Base-by-base conservation (phyloP, 2,797 vertebrate genomes). In the Anguilla marmorata region DNA sequence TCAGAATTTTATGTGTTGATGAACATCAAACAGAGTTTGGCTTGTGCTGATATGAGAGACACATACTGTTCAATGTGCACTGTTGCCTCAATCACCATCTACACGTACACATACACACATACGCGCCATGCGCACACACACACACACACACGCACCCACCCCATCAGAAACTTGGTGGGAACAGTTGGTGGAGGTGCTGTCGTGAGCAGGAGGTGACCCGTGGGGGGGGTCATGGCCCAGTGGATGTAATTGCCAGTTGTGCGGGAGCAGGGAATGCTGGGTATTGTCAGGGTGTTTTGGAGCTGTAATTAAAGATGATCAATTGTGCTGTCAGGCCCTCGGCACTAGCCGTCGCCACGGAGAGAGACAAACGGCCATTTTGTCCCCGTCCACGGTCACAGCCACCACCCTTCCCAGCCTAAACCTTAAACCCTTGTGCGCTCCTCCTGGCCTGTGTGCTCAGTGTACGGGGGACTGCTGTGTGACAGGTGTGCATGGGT, bases 241-340 rank as follows among this genome's bases (percentile, higher is more conserved):
- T 94, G 92, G 90, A 88, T 94, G 93, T 93, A 94, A 94, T 94
- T 94, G 94, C 91, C 90, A 91, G 87, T 89, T 80, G 89, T 74
- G 90, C 21, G 21, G 37, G 92, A 91, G 90, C 88, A 92, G 91
- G 88, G 87, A 90, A 89, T 92, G 91, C 92, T 92, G 91, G 88
- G 88, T 91, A 91, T 91, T 94, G 93, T 92, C 93, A 88, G 89
- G 63, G 91, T 95, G 95, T 95, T 92, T 91, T 89, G 58, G 88
- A 79, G 90, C 91, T 93, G 93, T 95, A 95, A 95, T 96, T 96
- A 96, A 96, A 95, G 94, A 95, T 96, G 95, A 96, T 96, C 93
- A 94, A 95, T 95, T 94, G 91, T 90, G 91, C 93, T 94, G 95
- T 95, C 95, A 93, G 91, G 86, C 83, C 66, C 91, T 90, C 87